Evolutionary conservation across 1,140 invertebrate genomes (phyloP).

Genomic region (Pseudomyrmex pallidus): DNA sequence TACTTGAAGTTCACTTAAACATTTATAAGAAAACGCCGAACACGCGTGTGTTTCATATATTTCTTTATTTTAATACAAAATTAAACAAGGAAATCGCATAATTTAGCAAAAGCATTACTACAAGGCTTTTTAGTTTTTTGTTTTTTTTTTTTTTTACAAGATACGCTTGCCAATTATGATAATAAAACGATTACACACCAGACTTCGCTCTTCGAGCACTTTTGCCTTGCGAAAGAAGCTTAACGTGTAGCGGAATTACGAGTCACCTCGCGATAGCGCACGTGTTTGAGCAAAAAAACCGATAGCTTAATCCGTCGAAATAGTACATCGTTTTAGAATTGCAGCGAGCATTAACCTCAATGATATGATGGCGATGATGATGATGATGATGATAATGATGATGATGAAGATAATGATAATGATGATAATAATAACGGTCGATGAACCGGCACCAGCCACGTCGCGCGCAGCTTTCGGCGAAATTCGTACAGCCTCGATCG

Average conservation of each 20-base stretch:
- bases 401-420: conserved; percentile 28
- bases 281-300: conserved; percentile 9
- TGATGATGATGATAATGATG: conserved; percentile 27
- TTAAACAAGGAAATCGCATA: too few species aligned
- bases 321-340: not conserved
- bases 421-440: conserved; percentile 26
- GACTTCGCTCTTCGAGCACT: not conserved
- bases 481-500: conserved; percentile 40
- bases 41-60: too few species aligned
- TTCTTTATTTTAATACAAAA: too few species aligned
- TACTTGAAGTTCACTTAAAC: too few species aligned
- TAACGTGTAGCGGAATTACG: not conserved
- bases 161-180: not conserved
- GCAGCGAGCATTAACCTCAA: conserved; percentile 53
- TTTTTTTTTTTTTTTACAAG: not conserved
- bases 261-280: not conserved
- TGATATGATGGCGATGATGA: conserved; percentile 47
- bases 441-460: conserved; percentile 1
- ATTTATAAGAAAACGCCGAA: too few species aligned
- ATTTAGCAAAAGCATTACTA: too few species aligned
- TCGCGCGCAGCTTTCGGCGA: conserved; percentile 34
- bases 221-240: not conserved
- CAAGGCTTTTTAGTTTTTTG: too few species aligned
- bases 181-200: not conserved
- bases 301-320: conserved; percentile 25